Evolutionary conservation across 2,113 vertebrate species (phyloP).

Genomic region (Phaethon lepturus): DNA sequence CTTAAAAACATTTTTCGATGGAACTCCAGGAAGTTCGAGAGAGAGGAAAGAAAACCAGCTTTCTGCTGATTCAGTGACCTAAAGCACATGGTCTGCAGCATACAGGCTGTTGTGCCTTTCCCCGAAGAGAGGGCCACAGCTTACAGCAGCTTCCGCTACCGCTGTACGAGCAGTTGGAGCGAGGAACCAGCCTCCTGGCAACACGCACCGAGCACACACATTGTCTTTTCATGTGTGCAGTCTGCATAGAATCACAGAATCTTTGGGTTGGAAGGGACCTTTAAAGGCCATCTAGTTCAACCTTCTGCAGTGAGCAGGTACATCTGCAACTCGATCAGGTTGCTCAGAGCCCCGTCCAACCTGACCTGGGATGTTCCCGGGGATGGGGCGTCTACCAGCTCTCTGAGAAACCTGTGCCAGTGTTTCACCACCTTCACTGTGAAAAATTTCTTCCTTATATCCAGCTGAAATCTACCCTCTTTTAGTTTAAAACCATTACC

Average conservation of each 20-base stretch:
- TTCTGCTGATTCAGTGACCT: not conserved
- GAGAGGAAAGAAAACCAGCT: not conserved
- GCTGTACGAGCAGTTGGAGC: not conserved
- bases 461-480: too few relatives aligned
- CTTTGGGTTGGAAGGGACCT: too few relatives aligned
- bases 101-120: rapidly evolving
- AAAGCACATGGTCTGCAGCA: not conserved
- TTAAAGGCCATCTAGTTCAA: too few relatives aligned
- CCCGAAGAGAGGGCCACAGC: rapidly evolving
- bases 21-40: not conserved
- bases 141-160: not conserved
- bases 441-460: too few relatives aligned
- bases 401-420: too few relatives aligned
- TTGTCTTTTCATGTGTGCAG: not conserved
- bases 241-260: not conserved
- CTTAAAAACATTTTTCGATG: not conserved
- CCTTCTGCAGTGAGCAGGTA: too few relatives aligned
- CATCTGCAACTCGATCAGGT: too few relatives aligned
- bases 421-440: too few relatives aligned
- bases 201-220: not conserved
- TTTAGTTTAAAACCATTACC: too few relatives aligned
- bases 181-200: not conserved
- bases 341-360: too few relatives aligned
- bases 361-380: too few relatives aligned
- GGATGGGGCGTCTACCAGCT: too few relatives aligned